These are phyloP conservation scores for Scaptomyza reducta DNA, from an alignment of 2,888 invertebrate species.

Conservation along the genomic window DNA sequence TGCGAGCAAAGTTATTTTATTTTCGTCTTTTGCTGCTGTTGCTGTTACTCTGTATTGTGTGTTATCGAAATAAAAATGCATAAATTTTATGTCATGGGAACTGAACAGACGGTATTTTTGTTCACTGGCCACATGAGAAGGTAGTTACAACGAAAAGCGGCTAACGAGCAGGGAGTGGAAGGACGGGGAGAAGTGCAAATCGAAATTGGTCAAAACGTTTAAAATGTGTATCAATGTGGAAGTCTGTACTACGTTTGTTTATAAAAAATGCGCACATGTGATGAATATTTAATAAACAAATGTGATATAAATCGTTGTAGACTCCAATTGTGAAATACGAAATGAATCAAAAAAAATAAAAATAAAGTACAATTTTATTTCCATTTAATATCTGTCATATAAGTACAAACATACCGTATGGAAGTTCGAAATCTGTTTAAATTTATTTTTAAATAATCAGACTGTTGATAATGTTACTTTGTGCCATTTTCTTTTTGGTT, in stretches of 20 bases:
- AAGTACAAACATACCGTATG: not conserved
- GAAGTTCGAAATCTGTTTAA: not conserved
- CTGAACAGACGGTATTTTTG: slow-evolving; percentile 63
- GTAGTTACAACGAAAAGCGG: slow-evolving; percentile 13
- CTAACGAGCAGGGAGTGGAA: not conserved
- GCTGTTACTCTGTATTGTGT: not conserved
- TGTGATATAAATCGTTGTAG: slow-evolving; percentile 27
- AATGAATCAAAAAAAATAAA: not conserved
- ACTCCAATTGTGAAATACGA: slow-evolving; percentile 21
- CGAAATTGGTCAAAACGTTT: slow-evolving; percentile 40
- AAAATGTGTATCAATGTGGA: slow-evolving; percentile 58
- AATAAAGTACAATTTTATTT: not conserved
- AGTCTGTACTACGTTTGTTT: slow-evolving; percentile 1
- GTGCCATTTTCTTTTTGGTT: no score
- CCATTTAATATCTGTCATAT: not conserved
- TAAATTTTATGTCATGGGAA: slow-evolving; percentile 73
- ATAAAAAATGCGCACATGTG: slow-evolving; percentile 35
- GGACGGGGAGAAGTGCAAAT: not conserved
- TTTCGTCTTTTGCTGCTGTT: not conserved
- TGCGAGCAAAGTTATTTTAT: no score
- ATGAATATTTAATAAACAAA: slow-evolving; percentile 45
- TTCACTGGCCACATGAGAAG: slow-evolving; percentile 18
- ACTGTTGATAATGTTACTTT: not conserved
- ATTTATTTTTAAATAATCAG: not conserved
- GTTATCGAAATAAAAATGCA: slow-evolving; percentile 64